These are phyloP conservation scores for Monodelphis domestica DNA, from an alignment of 2,797 vertebrate genomes.

Conservation along the genomic window DNA sequence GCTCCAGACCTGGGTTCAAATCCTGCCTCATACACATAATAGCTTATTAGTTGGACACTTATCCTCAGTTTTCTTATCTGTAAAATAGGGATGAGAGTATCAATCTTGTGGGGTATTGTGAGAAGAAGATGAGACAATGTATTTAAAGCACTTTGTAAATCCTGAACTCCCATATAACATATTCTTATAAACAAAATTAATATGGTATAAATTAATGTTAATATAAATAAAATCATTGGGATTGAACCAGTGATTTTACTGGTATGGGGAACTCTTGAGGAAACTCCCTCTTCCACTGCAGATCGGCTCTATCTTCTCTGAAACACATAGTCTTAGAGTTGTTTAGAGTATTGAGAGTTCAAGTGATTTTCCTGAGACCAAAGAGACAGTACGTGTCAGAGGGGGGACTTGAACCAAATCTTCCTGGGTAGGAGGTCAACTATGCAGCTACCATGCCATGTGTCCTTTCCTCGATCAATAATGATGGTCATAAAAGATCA, in stretches of 20 bases:
- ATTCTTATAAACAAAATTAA: background rate
- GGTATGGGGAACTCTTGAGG: background rate
- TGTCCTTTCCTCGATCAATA: background rate
- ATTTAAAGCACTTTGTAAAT: background rate
- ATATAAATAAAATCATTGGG: background rate
- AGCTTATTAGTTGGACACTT: background rate
- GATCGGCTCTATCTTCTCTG: background rate
- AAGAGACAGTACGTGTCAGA: background rate
- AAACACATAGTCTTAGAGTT: background rate
- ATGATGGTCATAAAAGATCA: background rate
- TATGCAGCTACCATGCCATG: background rate
- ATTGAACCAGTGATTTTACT: background rate
- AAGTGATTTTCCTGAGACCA: background rate
- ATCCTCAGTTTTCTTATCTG: background rate
- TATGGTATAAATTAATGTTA: background rate
- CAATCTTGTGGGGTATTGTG: background rate
- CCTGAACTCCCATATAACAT: background rate
- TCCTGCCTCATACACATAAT: background rate
- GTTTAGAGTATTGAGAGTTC: background rate
- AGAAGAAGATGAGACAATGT: background rate
- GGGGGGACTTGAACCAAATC: background rate
- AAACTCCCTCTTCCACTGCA: background rate
- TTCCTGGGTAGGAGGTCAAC: no score
- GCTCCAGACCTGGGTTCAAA: background rate
- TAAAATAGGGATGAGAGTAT: background rate